A percentile compares a stretch with the other conserved stretches of the same genome.
phyloP scores from a whole-genome alignment of 2,888 invertebrate genomes.

The Lumbricus terrestris region DNA sequence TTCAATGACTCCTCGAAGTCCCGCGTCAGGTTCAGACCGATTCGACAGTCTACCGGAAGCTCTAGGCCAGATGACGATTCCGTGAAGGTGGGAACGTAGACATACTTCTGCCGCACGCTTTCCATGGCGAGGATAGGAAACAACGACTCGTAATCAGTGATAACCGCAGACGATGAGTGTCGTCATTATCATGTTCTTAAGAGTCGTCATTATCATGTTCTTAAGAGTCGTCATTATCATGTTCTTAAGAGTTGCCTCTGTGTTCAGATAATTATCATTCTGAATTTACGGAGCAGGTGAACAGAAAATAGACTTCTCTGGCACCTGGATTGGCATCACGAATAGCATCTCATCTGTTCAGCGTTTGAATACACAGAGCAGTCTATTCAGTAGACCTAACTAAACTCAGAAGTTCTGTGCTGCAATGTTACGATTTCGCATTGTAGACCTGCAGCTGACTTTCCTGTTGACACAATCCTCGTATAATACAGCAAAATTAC shows the following conservation, averaged over 20 bases:
- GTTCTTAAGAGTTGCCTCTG: too few relatives aligned
- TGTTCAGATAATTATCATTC: too few relatives aligned
- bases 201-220: too few relatives aligned
- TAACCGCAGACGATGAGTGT: background rate
- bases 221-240: too few relatives aligned
- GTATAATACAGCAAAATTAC: background rate
- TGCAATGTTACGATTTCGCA: background rate
- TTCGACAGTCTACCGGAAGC: background rate
- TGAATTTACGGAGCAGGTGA: too few relatives aligned
- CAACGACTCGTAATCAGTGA: background rate
- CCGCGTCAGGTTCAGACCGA: background rate
- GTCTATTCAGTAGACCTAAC: background rate
- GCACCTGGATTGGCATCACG: background rate
- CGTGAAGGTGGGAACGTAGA: background rate
- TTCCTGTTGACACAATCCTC: background rate
- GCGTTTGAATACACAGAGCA: background rate
- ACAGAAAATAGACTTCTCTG: background rate
- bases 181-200: background rate
- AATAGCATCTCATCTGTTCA: background rate
- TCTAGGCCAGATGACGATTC: background rate
- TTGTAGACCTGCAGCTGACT: too few relatives aligned
- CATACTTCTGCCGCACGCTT: background rate
- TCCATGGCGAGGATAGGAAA: background rate
- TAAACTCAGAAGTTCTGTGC: background rate
- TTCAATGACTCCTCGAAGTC: background rate